A percentile compares a stretch with the other conserved stretches of the same genome.
phyloP scores from a whole-genome alignment of 2,113 vertebrate species.

The rat (Rattus norvegicus) region GRCr8 NC_086027.1:24510001-24510500 shows the following conservation, averaged over 20 bases:
- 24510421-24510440: neutral
- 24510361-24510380: neutral
- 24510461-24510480: neutral
- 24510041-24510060: slow-evolving; percentile 23
- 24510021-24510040: slow-evolving; percentile 20
- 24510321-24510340: slow-evolving; percentile 6
- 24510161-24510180: neutral
- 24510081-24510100: neutral
- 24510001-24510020: slow-evolving; percentile 1
- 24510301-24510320: neutral
- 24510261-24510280: neutral
- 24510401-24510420: neutral
- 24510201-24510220: neutral
- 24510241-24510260: neutral
- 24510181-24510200: neutral
- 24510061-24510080: neutral
- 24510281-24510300: neutral
- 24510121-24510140: slow-evolving; percentile 4
- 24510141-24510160: neutral
- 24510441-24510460: neutral
- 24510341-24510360: slow-evolving; percentile 22
- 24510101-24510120: slow-evolving; percentile 13
- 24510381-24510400: neutral
- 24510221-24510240: neutral
- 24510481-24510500: neutral